Conservation (phyloP, 1,140 invertebrate species). For the Dendroctonus valens region DNA sequence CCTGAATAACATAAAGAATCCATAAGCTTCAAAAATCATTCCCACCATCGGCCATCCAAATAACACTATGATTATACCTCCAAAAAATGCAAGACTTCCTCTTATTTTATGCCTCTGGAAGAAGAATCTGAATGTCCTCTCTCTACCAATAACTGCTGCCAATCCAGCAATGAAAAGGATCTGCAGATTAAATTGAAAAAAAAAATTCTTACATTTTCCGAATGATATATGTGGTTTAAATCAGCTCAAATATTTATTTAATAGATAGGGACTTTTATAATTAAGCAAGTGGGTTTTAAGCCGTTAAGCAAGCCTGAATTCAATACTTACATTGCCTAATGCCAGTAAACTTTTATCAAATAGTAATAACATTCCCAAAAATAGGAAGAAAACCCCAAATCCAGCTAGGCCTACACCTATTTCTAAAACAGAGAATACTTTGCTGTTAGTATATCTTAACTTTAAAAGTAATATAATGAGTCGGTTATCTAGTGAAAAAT, state of each 20-base stretch:
- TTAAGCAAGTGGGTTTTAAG: too few species aligned
- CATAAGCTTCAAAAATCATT: slow-evolving; percentile 93
- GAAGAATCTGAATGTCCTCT: slow-evolving; percentile 95
- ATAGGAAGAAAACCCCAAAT: slow-evolving; percentile 94
- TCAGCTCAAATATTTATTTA: too few species aligned
- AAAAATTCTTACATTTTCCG: too few species aligned
- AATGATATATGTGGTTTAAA: too few species aligned
- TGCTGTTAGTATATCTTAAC: slow-evolving; percentile 1
- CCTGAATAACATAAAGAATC: slow-evolving; percentile 80
- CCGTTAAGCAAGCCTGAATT: neutral
- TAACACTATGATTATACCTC: slow-evolving; percentile 92
- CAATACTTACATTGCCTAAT: slow-evolving; percentile 94
- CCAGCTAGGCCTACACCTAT: slow-evolving; percentile 96
- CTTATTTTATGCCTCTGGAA: slow-evolving; percentile 97
- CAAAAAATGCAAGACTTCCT: slow-evolving; percentile 89
- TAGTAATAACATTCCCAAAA: slow-evolving; percentile 90
- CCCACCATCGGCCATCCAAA: slow-evolving; percentile 94
- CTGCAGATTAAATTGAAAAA: slow-evolving; percentile 55
- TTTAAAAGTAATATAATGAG: slow-evolving; percentile 22
- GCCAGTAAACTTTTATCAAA: slow-evolving; percentile 98
- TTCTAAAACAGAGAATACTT: slow-evolving; percentile 60
- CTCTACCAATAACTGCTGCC: slow-evolving; percentile 93
- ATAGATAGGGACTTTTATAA: too few species aligned
- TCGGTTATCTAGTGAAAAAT: neutral
- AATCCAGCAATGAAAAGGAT: slow-evolving; percentile 94